Percentiles rank a stretch among this genome's conserved stretches.
Evolutionary conservation across 2,797 vertebrate genomes (phyloP).

Genomic region (Tauraco hartlaubi): DNA sequence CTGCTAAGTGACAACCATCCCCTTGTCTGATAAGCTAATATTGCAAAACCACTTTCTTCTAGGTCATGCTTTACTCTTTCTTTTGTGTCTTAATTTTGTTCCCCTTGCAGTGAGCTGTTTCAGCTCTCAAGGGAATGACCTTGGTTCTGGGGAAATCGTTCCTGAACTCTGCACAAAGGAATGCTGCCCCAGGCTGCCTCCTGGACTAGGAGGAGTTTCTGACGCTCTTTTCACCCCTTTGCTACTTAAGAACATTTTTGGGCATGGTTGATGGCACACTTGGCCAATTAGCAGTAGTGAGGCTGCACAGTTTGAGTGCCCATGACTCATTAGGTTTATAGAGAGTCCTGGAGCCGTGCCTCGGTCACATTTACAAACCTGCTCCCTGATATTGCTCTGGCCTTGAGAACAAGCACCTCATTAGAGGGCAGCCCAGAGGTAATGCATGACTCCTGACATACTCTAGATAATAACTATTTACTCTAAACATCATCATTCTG

Average conservation of each 20-base stretch:
- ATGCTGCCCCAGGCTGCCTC: constrained; percentile 37
- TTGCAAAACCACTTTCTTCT: neutral
- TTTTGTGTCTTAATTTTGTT: neutral
- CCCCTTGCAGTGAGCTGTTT: neutral
- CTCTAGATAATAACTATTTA: neutral
- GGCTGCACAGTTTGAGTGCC: constrained; percentile 12
- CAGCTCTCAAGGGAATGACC: constrained; percentile 17
- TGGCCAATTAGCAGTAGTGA: constrained; percentile 21
- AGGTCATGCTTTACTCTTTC: neutral
- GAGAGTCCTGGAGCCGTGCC: constrained; percentile 26
- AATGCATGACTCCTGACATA: neutral
- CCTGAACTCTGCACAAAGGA: constrained; percentile 42
- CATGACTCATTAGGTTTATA: constrained; percentile 60
- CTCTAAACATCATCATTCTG: neutral
- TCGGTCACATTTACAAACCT: neutral
- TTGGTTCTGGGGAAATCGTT: neutral
- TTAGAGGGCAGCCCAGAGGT: neutral
- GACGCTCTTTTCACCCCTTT: constrained; percentile 45
- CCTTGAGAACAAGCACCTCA: constrained; percentile 11
- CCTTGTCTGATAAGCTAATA: neutral
- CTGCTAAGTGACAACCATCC: neutral
- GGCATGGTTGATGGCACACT: constrained; percentile 50
- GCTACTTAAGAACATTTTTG: constrained; percentile 53
- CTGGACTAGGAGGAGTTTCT: neutral
- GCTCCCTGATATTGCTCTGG: neutral